Base-by-base conservation (phyloP, 2,113 vertebrate species). In the Argyrosomus japonicus region DNA sequence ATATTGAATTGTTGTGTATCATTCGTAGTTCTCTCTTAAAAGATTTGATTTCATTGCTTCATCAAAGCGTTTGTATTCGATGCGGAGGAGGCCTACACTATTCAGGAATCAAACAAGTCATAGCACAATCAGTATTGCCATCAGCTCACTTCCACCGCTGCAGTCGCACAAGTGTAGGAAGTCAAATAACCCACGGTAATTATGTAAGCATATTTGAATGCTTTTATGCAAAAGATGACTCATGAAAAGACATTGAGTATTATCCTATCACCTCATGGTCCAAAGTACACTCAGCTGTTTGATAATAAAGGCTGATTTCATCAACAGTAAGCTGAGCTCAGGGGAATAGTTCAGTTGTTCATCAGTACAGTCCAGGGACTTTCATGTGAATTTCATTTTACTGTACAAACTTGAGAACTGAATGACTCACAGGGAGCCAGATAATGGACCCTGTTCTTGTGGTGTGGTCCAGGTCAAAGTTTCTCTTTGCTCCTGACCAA, bases 1-100 rank as follows among this genome's bases (percentile, higher is more conserved):
- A 78, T 90, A 85, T 91, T 91, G 76, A 93, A 90, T 87, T 86
- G 81, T 91, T 85, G 91, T 93, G 92, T 93, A 91, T 92, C 74
- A 82, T 89, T 94, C 15, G 82, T 91, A 94, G 88, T 89, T 91
- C 90, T 88, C 85, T 92, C 68, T 60, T 54, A 40, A 84, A 72
- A 36, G 23, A 51, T 40, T 62, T 32, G 32, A 71, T 47, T 69
- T 68, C 65, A 19, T 60, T 68, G 43, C 58, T 69, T 82, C 54
- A 43, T 84, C 32, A 47, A 75, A 79, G 75, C 70, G 73, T 84
- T 85, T 79, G 68, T 75, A 62, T 29, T 53, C n/a, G 81, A 69
- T 50, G 56, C 71, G 50, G 72, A 69, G 76, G 36, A 81, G 21
- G 45, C 63, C 50, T 47, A 73, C 64, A 54, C 83, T 57, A 75